Percentiles rank a stretch among this genome's conserved stretches.
These are phyloP conservation scores for Anolis apletophallus DNA, from an alignment of 2,797 vertebrate species.

Conservation along the genomic window DNA sequence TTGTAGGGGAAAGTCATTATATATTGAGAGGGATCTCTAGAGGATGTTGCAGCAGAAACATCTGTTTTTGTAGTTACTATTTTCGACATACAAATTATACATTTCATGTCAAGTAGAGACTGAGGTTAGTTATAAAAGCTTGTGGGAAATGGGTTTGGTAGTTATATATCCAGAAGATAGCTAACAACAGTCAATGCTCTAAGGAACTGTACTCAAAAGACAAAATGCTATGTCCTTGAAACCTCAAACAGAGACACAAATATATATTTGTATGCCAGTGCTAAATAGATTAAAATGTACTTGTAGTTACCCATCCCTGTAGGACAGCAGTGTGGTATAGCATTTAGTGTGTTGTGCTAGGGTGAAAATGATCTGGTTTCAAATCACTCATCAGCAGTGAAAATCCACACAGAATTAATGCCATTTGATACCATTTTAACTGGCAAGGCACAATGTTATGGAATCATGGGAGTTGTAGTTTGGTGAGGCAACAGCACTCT, in stretches of 20 bases:
- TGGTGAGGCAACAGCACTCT: too few species aligned
- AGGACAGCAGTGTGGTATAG: not conserved
- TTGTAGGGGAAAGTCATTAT: slow-evolving; percentile 27
- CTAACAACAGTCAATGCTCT: slow-evolving; percentile 2
- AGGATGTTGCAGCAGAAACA: slow-evolving; percentile 40
- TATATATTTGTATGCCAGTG: not conserved
- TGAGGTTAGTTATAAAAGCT: slow-evolving; percentile 50
- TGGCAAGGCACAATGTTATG: too few species aligned
- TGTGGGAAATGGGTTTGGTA: slow-evolving; percentile 59
- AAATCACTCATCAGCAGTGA: not conserved
- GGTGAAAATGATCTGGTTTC: not conserved
- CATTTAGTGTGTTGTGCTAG: not conserved
- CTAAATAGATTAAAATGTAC: not conserved
- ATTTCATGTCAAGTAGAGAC: slow-evolving; percentile 38
- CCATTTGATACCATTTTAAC: too few species aligned
- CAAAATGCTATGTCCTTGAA: slow-evolving; percentile 1
- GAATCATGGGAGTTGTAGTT: too few species aligned
- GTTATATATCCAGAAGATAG: not conserved
- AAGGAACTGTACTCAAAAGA: not conserved
- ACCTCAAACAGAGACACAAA: not conserved
- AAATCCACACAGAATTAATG: not conserved
- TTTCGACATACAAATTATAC: slow-evolving; percentile 74
- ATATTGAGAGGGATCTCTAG: slow-evolving; percentile 48
- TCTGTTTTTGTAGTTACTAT: slow-evolving; percentile 71
- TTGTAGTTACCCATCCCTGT: not conserved